These are phyloP conservation scores for Ophraella communa DNA, from an alignment of 2,888 invertebrate genomes.

Conservation along the genomic window DNA sequence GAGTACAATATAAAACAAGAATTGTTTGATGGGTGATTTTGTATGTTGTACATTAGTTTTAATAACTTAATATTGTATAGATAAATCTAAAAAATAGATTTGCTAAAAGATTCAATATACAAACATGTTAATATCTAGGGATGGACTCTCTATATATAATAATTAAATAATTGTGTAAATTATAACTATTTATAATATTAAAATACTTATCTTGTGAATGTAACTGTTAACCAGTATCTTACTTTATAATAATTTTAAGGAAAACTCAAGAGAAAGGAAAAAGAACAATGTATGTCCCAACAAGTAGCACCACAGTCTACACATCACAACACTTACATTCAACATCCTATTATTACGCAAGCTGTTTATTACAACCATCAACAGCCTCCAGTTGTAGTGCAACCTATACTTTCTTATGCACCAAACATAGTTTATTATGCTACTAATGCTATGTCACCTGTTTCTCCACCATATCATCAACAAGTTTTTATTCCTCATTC, in stretches of 20 bases:
- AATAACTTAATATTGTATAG: too few species aligned
- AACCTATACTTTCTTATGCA: constrained; percentile 27
- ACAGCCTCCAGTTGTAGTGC: constrained; percentile 30
- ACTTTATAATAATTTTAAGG: not conserved
- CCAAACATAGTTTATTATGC: constrained; percentile 27
- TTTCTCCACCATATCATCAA: constrained; percentile 32
- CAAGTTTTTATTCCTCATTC: constrained; percentile 30
- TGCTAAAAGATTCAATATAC: too few species aligned
- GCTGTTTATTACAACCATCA: constrained; percentile 29
- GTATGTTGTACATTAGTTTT: too few species aligned
- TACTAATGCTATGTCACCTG: constrained; percentile 25
- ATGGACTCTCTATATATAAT: too few species aligned
- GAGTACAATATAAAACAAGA: too few species aligned
- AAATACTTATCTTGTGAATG: too few species aligned
- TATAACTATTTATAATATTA: too few species aligned
- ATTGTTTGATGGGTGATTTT: too few species aligned
- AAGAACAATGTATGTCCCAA: not conserved
- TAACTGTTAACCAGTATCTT: not conserved
- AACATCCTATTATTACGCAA: constrained; percentile 23
- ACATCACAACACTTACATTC: constrained; percentile 17
- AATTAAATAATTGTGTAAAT: too few species aligned
- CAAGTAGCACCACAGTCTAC: not conserved
- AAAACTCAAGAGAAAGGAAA: constrained; percentile 18
- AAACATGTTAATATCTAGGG: too few species aligned
- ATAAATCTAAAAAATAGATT: too few species aligned